A percentile compares a stretch with the other conserved stretches of the same genome.
Conservation (phyloP, 1,140 invertebrate genomes). For the Bombus impatiens region DNA sequence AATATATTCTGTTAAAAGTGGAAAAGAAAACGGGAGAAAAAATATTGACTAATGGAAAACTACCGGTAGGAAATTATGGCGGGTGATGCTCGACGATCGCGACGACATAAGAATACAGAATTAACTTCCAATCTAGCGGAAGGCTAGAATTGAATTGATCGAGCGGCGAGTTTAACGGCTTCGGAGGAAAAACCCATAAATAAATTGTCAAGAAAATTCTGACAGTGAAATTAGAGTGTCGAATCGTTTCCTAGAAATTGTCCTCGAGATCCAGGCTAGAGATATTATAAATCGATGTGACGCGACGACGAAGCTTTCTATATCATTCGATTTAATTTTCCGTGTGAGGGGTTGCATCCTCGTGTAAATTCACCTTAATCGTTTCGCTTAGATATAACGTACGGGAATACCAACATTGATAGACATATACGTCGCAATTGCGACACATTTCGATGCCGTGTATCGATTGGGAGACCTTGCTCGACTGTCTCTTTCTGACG, state of each 20-base stretch:
- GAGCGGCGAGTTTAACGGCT: not conserved
- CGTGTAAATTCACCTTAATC: constrained; percentile 9
- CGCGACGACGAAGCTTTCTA: not conserved
- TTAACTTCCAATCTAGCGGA: not conserved
- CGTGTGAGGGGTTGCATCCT: not conserved
- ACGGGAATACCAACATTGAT: constrained; percentile 14
- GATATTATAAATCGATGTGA: constrained; percentile 5
- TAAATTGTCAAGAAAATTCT: not conserved
- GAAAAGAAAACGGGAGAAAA: not conserved
- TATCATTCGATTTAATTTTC: constrained; percentile 48
- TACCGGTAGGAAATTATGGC: not conserved
- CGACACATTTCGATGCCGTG: constrained; percentile 47
- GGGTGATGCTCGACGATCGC: not conserved
- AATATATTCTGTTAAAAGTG: not conserved
- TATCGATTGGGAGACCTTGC: constrained; percentile 60
- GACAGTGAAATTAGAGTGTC: not conserved
- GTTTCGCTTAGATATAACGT: not conserved
- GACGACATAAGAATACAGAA: not conserved
- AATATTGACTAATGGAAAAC: constrained; percentile 24
- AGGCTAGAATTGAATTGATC: not conserved
- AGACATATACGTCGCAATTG: constrained; percentile 28
- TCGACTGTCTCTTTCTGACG: constrained; percentile 38
- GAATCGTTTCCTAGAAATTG: constrained; percentile 25
- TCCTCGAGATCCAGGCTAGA: constrained; percentile 44
- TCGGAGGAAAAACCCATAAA: not conserved